Evolutionary conservation across 2,888 invertebrate species (phyloP).

Genomic region (Synanthedon andrenaeformis): DNA sequence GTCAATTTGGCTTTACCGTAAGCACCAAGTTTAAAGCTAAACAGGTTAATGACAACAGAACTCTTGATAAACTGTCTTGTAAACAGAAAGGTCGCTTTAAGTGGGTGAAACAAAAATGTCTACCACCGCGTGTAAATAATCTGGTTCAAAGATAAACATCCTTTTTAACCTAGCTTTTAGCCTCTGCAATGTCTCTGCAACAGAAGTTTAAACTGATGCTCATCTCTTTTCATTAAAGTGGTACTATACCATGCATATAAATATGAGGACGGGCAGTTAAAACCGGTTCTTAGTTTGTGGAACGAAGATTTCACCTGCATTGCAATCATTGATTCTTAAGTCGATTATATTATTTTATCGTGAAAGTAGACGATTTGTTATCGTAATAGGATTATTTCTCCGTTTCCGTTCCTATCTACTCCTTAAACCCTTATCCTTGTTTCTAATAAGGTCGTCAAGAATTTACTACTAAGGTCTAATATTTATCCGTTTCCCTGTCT

Average conservation of each 20-base stretch:
- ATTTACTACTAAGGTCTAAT: too few species aligned
- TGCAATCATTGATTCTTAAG: constrained; percentile 2
- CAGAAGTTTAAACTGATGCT: constrained; percentile 8
- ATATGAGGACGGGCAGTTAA: constrained; percentile 2
- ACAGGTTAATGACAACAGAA: constrained; percentile 13
- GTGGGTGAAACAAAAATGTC: constrained; percentile 18
- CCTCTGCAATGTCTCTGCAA: constrained; percentile 20
- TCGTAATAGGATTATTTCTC: background rate
- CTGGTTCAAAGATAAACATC: constrained; percentile 14
- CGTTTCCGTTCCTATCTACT: too few species aligned
- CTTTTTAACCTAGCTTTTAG: constrained; percentile 7
- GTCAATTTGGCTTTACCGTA: constrained; percentile 18
- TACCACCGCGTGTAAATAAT: constrained; percentile 1
- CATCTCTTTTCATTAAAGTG: constrained; percentile 19
- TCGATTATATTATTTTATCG: background rate
- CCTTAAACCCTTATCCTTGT: too few species aligned
- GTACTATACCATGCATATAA: constrained; percentile 15
- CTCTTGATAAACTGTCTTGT: constrained; percentile 13
- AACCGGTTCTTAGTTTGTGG: constrained; percentile 44
- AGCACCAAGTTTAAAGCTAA: constrained; percentile 8
- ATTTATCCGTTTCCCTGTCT: too few species aligned
- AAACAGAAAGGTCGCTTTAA: background rate
- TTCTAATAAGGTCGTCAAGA: too few species aligned
- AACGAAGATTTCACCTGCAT: constrained; percentile 48
- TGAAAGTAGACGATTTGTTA: background rate